phyloP scores from a whole-genome alignment of 2,888 invertebrate genomes.

The Drosophila atroscutellata region DNA sequence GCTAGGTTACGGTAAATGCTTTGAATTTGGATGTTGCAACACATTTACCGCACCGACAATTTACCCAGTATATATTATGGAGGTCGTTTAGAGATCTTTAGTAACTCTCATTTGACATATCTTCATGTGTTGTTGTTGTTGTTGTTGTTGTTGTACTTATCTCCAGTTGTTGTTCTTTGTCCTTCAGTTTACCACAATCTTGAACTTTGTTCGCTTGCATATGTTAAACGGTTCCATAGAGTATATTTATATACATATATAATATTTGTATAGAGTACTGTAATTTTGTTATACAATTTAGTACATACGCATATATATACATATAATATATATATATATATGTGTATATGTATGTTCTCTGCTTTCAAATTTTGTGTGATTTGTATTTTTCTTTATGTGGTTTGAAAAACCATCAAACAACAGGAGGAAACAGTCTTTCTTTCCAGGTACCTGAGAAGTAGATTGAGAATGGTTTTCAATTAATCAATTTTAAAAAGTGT shows the following conservation, averaged over 20 bases:
- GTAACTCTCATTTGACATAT: slow-evolving; percentile 38
- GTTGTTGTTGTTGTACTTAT: slow-evolving; percentile 31
- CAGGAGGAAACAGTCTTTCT: slow-evolving; percentile 86
- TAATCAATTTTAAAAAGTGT: not conserved
- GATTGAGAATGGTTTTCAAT: slow-evolving; percentile 48
- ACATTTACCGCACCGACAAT: slow-evolving; percentile 40
- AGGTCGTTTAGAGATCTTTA: slow-evolving; percentile 25
- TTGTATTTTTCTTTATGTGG: slow-evolving; percentile 75
- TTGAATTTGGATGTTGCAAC: slow-evolving; percentile 75
- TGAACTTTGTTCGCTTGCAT: slow-evolving; percentile 78
- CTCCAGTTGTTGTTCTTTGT: slow-evolving; percentile 31
- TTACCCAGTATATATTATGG: slow-evolving; percentile 1
- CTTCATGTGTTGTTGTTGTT: slow-evolving; percentile 16
- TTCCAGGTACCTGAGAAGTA: slow-evolving; percentile 84
- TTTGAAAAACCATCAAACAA: slow-evolving; percentile 85
- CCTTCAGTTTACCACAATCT: slow-evolving; percentile 29
- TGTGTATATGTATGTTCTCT: slow-evolving; percentile 12
- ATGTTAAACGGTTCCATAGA: slow-evolving; percentile 54
- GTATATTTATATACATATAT: slow-evolving; percentile 34
- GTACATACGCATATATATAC: slow-evolving; percentile 24
- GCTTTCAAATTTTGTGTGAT: slow-evolving; percentile 27
- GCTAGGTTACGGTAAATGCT: slow-evolving; percentile 63
- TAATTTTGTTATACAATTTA: slow-evolving; percentile 48
- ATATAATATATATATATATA: slow-evolving; percentile 12
- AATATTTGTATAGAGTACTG: slow-evolving; percentile 36